A percentile compares a stretch with the other conserved stretches of the same genome.
These are phyloP conservation scores for Emydocephalus ijimae DNA, from an alignment of 2,113 vertebrate species.

Conservation along the genomic window DNA sequence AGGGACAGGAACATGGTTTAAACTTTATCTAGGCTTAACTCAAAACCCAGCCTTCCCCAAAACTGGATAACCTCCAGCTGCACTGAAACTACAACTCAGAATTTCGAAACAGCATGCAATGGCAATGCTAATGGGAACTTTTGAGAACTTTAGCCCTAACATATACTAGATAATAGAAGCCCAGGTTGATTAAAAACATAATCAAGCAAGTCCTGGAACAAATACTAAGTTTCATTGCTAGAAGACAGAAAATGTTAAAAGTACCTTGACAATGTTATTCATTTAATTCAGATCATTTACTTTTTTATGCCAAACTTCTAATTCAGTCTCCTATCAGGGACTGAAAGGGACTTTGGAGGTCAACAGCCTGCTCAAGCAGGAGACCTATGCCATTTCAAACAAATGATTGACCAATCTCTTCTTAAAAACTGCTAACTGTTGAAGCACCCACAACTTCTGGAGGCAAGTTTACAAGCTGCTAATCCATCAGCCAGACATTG, in stretches of 20 bases:
- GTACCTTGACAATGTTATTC: fast-evolving
- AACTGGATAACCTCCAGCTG: neutral
- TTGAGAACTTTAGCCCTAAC: neutral
- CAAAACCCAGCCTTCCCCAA: neutral
- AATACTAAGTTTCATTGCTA: too few relatives aligned
- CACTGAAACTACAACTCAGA: neutral
- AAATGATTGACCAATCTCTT: neutral
- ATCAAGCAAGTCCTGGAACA: neutral
- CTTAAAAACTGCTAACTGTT: neutral
- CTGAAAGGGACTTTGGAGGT: neutral
- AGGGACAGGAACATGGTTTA: neutral
- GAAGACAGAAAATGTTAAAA: neutral
- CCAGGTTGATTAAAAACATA: neutral
- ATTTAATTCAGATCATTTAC: fast-evolving
- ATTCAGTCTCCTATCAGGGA: neutral
- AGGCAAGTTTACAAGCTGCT: neutral
- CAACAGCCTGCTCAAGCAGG: neutral
- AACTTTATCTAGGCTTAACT: neutral
- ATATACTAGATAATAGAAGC: neutral
- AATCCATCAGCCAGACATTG: constrained; percentile 44
- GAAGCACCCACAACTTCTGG: neutral
- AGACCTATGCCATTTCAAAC: neutral
- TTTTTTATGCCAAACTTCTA: neutral
- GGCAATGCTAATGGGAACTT: neutral
- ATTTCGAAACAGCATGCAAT: neutral